Conservation (phyloP, 2,113 vertebrate species). For the Rattus norvegicus region DNA sequence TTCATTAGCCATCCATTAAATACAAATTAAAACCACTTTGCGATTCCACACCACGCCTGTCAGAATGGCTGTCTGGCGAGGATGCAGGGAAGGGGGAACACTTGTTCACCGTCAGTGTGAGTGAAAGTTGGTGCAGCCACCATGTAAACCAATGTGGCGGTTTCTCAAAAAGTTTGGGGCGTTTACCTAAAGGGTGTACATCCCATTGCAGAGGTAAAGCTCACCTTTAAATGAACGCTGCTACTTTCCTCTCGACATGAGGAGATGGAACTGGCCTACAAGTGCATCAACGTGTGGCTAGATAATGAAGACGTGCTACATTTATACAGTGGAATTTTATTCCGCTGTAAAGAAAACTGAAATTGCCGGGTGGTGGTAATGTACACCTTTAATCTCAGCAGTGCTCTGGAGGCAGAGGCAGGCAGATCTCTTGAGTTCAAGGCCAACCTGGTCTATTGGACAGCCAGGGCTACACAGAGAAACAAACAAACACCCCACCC, state of each 20-base stretch:
- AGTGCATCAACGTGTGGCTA: not conserved
- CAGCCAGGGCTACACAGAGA: no score
- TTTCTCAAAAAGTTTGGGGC: not conserved
- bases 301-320: not conserved
- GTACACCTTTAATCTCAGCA: no score
- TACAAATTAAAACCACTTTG: not conserved
- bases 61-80: not conserved
- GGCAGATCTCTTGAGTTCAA: no score
- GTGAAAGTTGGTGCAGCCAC: not conserved
- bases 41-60: not conserved
- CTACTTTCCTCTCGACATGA: not conserved
- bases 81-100: not conserved
- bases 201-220: not conserved
- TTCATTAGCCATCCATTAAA: not conserved
- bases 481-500: no score
- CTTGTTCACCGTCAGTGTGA: not conserved
- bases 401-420: no score
- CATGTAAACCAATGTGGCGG: not conserved
- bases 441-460: no score
- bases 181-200: not conserved
- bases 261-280: not conserved
- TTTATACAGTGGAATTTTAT: no score
- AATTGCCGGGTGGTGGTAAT: no score
- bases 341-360: no score
- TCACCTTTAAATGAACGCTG: not conserved